These are phyloP conservation scores for Chaetogeoica ovagalla DNA, from an alignment of 2,888 invertebrate genomes.

Conservation along the genomic window DNA sequence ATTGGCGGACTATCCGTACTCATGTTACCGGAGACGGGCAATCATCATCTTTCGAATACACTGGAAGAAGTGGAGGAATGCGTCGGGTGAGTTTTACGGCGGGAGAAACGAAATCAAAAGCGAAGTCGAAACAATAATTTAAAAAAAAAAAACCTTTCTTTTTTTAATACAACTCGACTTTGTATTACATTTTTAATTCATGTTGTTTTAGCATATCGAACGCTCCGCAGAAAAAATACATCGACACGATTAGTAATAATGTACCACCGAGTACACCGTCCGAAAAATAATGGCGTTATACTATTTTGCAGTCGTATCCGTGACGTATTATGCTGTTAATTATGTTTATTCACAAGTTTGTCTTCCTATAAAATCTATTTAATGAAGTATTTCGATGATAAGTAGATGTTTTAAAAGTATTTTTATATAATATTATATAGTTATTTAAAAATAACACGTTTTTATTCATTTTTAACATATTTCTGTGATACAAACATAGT, in stretches of 20 bases:
- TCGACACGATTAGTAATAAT: constrained; percentile 36
- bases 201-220: constrained; percentile 28
- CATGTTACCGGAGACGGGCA: constrained; percentile 76
- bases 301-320: neutral
- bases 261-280: constrained; percentile 22
- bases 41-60: constrained; percentile 58
- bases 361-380: constrained; percentile 43
- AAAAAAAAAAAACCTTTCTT: too few relatives aligned
- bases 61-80: constrained; percentile 48
- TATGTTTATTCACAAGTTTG: constrained; percentile 1
- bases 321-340: neutral
- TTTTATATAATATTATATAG: neutral
- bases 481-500: constrained; percentile 45
- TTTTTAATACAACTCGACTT: too few relatives aligned
- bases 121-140: too few relatives aligned
- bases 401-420: neutral
- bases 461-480: constrained; percentile 5
- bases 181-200: neutral
- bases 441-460: neutral
- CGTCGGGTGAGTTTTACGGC: neutral
- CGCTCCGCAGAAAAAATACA: constrained; percentile 35
- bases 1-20: constrained; percentile 74
- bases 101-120: too few relatives aligned
- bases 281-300: constrained; percentile 31
- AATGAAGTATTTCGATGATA: constrained; percentile 13